Base-by-base conservation (phyloP, 2,113 vertebrate genomes). In the Chloebia gouldiae region DNA sequence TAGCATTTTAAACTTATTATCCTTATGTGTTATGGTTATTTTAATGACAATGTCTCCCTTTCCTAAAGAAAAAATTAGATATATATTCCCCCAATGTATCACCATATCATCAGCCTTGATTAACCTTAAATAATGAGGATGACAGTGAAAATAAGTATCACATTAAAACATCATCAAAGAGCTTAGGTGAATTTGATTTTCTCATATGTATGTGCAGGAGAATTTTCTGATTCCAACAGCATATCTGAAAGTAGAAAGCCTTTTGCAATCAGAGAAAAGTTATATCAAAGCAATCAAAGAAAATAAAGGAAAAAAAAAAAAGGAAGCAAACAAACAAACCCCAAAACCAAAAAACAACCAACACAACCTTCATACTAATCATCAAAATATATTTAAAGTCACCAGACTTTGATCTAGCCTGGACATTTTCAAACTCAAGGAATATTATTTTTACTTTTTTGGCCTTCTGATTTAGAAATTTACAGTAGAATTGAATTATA, bases 401-500 rank as follows among this genome's bases (percentile, higher is more conserved):
- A 80, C 39, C 83, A 95, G 70, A 65, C 54, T 56, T 80, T 97
- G 71, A 80, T 61, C 23, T 73, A 59, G 21, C 53, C 77, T 75
- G 39, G 40, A 83, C 24, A 30, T 82, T 94, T 86, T 95, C 49
- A 88, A 25, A 73, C 72, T 91, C 83, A 72, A 56, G 42, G 68
- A 82, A 79, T 95, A 81, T 91, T 88, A 19, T 47, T 95, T 88
- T 94, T 47, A 88, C 87, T 28, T 61, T 95, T 96, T 71, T 50
- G 17, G 37, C 30, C 44, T 93, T 92, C 86, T 94, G 78, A 94
- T 96, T 96, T 84, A 96, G 91, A 92, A 95, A 92, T 96, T 82
- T 73, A 91, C n/a, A 54, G 14, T 86, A 88, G 10, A 33, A 85
- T 87, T 95, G 92, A 96, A 98, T 96, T 97, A 82, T 86, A 92